Percentiles rank a stretch among this genome's conserved stretches.
These are phyloP conservation scores for Hylaea fasciaria DNA, from an alignment of 2,888 invertebrate species.

Conservation along the genomic window DNA sequence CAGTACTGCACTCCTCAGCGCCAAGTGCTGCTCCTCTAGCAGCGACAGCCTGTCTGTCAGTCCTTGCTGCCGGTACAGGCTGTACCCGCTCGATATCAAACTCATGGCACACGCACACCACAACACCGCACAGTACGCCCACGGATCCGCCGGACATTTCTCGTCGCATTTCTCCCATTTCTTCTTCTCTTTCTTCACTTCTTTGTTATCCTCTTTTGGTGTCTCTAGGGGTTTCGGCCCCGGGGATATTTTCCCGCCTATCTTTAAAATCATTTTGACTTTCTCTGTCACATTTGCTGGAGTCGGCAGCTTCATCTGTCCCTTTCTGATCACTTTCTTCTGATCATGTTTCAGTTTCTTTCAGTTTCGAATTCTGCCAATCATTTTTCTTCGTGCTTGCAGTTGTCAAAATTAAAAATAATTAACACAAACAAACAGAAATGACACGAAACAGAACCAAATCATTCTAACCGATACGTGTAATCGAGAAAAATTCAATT, in stretches of 20 bases:
- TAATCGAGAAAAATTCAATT: not conserved
- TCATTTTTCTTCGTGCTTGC: not conserved
- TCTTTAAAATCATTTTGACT: constrained; percentile 74
- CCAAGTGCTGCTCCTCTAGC: constrained; percentile 84
- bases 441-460: constrained; percentile 27
- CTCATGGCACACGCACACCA: constrained; percentile 88
- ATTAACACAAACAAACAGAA: constrained; percentile 28
- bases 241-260: constrained; percentile 71
- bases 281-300: constrained; percentile 39
- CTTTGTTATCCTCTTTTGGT: constrained; percentile 47
- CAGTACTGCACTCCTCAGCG: constrained; percentile 80
- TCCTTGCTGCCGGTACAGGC: constrained; percentile 83
- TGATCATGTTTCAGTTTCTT: not conserved
- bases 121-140: constrained; percentile 82
- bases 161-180: constrained; percentile 72
- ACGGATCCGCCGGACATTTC: constrained; percentile 72
- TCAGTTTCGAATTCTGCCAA: not conserved
- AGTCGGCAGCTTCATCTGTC: constrained; percentile 47
- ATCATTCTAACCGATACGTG: constrained; percentile 14
- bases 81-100: constrained; percentile 86
- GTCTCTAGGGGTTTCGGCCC: constrained; percentile 55
- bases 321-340: constrained; percentile 35
- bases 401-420: constrained; percentile 8
- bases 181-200: constrained; percentile 62
- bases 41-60: constrained; percentile 80